Conservation (phyloP, 1,140 invertebrate species). For the Teleogryllus occipitalis region DNA sequence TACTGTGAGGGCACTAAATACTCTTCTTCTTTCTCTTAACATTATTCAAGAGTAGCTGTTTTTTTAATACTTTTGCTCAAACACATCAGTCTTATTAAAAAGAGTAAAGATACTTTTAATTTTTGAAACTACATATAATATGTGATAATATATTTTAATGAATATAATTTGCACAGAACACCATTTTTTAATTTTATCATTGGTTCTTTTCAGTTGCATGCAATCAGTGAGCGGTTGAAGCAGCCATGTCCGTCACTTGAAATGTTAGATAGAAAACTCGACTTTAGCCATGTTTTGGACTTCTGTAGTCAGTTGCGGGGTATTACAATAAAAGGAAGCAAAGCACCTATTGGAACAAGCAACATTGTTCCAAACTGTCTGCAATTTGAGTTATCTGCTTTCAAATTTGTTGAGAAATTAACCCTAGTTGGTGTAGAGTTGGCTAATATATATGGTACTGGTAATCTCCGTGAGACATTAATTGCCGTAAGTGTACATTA, state of each 20-base stretch:
- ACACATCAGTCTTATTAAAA: too few species aligned
- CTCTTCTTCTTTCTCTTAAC: too few species aligned
- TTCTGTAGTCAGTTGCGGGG: conserved; percentile 66
- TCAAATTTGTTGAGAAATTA: conserved; percentile 59
- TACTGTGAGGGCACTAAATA: too few species aligned
- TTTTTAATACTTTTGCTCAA: too few species aligned
- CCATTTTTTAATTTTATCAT: conserved; percentile 11
- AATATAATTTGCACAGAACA: too few species aligned
- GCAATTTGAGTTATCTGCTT: conserved; percentile 68
- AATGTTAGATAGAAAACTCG: conserved; percentile 56
- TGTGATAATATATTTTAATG: too few species aligned
- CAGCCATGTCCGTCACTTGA: conserved; percentile 70
- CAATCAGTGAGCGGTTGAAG: conserved; percentile 78
- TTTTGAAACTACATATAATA: too few species aligned
- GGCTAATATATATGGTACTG: conserved; percentile 54
- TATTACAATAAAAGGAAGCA: conserved; percentile 59
- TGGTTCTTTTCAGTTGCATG: conserved; percentile 61
- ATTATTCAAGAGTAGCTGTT: too few species aligned
- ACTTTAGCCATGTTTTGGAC: conserved; percentile 85
- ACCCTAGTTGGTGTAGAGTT: conserved; percentile 52
- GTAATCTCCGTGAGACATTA: conserved; percentile 59
- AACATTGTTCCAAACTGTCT: conserved; percentile 76
- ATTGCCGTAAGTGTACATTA: conserved; percentile 49
- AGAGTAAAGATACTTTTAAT: too few species aligned
- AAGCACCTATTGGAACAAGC: conserved; percentile 56